These are phyloP conservation scores for Macrobrachium rosenbergii DNA, from an alignment of 1,140 invertebrate species.

Conservation along the genomic window DNA sequence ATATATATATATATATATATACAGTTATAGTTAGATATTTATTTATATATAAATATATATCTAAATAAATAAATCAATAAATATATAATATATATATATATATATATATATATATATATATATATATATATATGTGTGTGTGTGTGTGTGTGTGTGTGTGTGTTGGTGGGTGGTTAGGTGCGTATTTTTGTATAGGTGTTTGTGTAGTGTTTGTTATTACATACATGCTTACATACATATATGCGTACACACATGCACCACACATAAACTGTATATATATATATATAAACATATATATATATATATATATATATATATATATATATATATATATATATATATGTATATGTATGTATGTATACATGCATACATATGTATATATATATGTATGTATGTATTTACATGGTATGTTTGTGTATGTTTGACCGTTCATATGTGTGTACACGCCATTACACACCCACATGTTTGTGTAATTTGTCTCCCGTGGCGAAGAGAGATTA, in stretches of 20 bases:
- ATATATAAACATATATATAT: background rate
- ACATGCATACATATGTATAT: background rate
- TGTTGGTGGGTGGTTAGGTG: too few species aligned
- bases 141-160: background rate
- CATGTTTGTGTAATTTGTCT: too few species aligned
- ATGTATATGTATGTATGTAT: background rate
- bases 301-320: background rate
- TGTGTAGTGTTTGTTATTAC: background rate
- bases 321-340: background rate
- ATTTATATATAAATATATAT: background rate
- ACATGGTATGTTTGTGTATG: background rate
- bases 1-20: slow-evolving; percentile 6
- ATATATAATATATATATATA: slow-evolving; percentile 20
- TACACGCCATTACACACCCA: background rate
- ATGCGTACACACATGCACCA: background rate
- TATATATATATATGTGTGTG: background rate
- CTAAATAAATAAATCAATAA: too few species aligned
- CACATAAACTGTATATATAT: background rate
- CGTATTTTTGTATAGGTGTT: too few species aligned
- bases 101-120: slow-evolving; percentile 22
- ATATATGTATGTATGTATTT: background rate
- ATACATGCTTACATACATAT: background rate
- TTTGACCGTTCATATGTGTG: background rate
- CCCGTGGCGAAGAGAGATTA: too few species aligned
- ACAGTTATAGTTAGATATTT: too few species aligned